Evolutionary conservation across 2,797 vertebrate species (phyloP).

Genomic region (Oryzias dopingdopingensis): DNA sequence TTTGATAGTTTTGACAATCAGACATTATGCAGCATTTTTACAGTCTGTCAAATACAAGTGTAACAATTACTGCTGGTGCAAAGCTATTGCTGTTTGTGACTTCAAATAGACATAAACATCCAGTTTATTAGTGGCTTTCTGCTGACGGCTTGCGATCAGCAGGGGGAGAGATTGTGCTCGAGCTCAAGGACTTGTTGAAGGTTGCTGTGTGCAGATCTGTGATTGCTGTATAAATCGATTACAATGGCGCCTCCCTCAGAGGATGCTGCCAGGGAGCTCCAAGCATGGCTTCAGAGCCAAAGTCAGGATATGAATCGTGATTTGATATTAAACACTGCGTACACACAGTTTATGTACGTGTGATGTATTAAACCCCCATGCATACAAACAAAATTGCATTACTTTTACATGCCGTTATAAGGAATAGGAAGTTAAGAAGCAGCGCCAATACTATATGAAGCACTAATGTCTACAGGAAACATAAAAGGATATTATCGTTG

Average conservation of each 20-base stretch:
- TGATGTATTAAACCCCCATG: neutral
- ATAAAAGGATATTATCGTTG: neutral
- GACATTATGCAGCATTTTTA: slow-evolving; percentile 9
- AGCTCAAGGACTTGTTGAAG: slow-evolving; percentile 70
- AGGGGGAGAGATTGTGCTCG: slow-evolving; percentile 32
- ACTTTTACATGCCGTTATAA: slow-evolving; percentile 1
- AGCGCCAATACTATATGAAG: neutral
- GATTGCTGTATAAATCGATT: slow-evolving; percentile 75
- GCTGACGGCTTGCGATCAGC: slow-evolving; percentile 59
- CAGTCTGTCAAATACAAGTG: slow-evolving; percentile 15
- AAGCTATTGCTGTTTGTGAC: slow-evolving; percentile 25
- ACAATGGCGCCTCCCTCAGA: slow-evolving; percentile 53
- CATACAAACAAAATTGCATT: neutral
- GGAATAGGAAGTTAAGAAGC: neutral
- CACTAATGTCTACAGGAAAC: neutral
- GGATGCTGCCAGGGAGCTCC: slow-evolving; percentile 56
- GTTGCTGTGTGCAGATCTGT: slow-evolving; percentile 62
- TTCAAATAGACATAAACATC: slow-evolving; percentile 53
- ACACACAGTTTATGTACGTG: slow-evolving; percentile 12
- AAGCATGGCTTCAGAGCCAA: slow-evolving; percentile 28
- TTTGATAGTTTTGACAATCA: slow-evolving; percentile 22
- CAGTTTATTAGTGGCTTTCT: slow-evolving; percentile 52
- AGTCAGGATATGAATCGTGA: slow-evolving; percentile 9
- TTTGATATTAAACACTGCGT: slow-evolving; percentile 25
- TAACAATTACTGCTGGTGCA: slow-evolving; percentile 12